A percentile compares a stretch with the other conserved stretches of the same genome.
These are phyloP conservation scores for Drosophila parabipectinata DNA, from an alignment of 1,140 invertebrate species.

Conservation along the genomic window DNA sequence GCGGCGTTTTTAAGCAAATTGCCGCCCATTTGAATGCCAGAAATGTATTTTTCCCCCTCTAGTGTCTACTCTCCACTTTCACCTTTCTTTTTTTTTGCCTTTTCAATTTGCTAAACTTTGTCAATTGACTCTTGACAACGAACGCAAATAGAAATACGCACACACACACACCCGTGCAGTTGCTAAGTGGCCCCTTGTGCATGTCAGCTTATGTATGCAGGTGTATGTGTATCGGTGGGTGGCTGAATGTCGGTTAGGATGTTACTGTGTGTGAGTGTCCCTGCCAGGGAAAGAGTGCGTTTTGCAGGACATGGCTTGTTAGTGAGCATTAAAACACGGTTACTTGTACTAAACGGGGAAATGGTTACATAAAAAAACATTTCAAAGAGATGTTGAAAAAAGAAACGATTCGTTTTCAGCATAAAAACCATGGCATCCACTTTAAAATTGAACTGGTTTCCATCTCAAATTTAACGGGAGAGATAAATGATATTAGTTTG, in stretches of 20 bases:
- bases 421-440: background rate
- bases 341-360: slow-evolving; percentile 27
- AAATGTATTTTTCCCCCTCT: slow-evolving; percentile 25
- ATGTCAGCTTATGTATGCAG: slow-evolving; percentile 29
- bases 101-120: slow-evolving; percentile 69
- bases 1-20: slow-evolving; percentile 72
- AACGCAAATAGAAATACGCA: slow-evolving; percentile 54
- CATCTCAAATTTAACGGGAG: too few species aligned
- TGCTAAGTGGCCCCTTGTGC: slow-evolving; percentile 68
- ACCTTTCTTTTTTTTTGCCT: slow-evolving; percentile 21
- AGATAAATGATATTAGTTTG: too few species aligned
- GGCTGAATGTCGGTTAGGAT: background rate
- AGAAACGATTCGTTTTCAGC: background rate
- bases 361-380: slow-evolving; percentile 17
- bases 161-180: slow-evolving; percentile 29
- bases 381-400: background rate
- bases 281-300: slow-evolving; percentile 13
- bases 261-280: slow-evolving; percentile 2
- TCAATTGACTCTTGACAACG: slow-evolving; percentile 78
- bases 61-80: background rate
- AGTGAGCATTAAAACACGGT: slow-evolving; percentile 55
- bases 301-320: slow-evolving; percentile 56
- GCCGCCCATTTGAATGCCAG: slow-evolving; percentile 54
- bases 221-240: slow-evolving; percentile 16
- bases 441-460: background rate